Conservation (phyloP, 2,113 vertebrate species). For the Marcusenius ussheri region DNA sequence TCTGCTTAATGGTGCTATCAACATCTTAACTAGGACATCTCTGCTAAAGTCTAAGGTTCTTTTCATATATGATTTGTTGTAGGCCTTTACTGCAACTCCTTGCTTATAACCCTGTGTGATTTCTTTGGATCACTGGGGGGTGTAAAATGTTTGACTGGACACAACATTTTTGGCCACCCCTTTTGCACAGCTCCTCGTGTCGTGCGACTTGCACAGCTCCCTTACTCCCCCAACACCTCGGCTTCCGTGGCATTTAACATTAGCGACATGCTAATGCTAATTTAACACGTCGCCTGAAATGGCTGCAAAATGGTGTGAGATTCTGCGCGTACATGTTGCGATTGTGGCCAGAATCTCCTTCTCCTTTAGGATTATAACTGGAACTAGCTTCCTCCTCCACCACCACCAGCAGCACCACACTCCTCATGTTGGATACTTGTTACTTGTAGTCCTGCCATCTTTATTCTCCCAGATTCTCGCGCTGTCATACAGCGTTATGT, state of each 20-base stretch:
- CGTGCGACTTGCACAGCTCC: neutral
- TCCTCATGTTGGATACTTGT: neutral
- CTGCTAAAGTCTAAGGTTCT: neutral
- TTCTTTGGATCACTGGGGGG: neutral
- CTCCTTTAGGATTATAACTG: neutral
- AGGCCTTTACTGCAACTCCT: neutral
- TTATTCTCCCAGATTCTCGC: neutral
- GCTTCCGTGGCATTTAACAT: neutral
- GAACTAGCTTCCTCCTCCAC: neutral
- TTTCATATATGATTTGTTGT: neutral
- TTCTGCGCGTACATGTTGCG: neutral
- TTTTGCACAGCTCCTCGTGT: neutral
- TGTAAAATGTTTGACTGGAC: neutral
- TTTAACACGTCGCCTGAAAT: neutral
- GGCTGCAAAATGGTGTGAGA: neutral
- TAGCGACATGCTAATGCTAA: neutral
- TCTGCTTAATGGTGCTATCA: neutral
- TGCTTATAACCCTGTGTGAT: neutral
- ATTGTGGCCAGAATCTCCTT: neutral
- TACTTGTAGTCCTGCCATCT: conserved; percentile 1
- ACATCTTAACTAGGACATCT: neutral
- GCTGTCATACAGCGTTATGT: neutral
- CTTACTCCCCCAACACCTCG: neutral
- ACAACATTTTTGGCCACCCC: neutral
- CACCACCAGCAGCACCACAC: neutral